Evolutionary conservation across 2,888 invertebrate genomes (phyloP), one percentile per base, ranked within the genome.

Genomic region (Ormia ochracea): DNA sequence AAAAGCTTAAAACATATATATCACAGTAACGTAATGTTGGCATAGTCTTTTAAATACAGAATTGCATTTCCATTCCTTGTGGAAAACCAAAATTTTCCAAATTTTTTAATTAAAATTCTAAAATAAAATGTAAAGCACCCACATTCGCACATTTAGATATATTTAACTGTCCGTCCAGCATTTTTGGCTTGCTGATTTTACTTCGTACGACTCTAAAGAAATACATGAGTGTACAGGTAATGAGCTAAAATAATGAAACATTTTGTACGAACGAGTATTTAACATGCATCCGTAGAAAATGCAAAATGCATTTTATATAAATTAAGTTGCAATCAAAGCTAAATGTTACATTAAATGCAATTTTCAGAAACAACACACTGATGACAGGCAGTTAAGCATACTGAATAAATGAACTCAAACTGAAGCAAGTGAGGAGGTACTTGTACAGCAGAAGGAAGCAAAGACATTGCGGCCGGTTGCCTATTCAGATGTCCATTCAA

Each of bases 351-450:
- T 45, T 26, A 26, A 52, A 54, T 58, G 17, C 56, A 56, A 65
- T 74, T 56, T 65, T 65, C 36, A 73, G 36, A 54, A 63, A 36
- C 17, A 23, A 56, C 52, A 72, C 54, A 54, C 48, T 21, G 80
- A 72, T 80, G 80, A 80, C 80, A 76, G 80, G 41, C 80, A 61
- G 75, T 66, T 80, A 68, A 66, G 80, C 61, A 80, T 76, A 74
- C 54, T 43, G 63, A 72, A 75, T 66, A 76, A 80, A 80, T 80
- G 66, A 70, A 80, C 75, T 80, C 72, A 72, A 69, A 63, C 28
- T 36, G 6, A 48, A 45, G 28, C 45, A 66, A 38, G 56, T 52
- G 66, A 59, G n/a, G n/a, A n/a, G 36, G 33, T 41, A 50, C 48
- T 58, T 70, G 48, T 48, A 31, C 9, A 45, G 12, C 26, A n/a